A percentile compares a stretch with the other conserved stretches of the same genome.
Conservation (phyloP, 2,888 invertebrate genomes). For the Erebia palarica region DNA sequence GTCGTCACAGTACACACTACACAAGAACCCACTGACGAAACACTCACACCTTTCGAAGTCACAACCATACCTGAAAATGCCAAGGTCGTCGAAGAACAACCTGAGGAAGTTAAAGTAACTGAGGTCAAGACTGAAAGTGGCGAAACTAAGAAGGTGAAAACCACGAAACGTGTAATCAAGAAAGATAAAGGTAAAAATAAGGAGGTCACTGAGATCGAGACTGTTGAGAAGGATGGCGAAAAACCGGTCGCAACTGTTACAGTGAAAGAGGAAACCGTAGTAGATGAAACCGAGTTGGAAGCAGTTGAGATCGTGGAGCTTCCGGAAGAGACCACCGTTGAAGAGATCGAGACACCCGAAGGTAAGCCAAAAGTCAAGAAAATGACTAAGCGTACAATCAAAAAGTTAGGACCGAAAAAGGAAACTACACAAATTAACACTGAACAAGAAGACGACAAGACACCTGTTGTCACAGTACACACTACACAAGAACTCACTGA, state of each 20-base stretch:
- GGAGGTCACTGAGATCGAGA: not conserved
- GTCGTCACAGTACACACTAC: slow-evolving; percentile 10
- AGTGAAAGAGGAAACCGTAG: not conserved
- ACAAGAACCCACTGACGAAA: slow-evolving; percentile 5
- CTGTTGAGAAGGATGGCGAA: not conserved
- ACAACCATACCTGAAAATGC: not conserved
- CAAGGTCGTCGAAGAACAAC: not conserved
- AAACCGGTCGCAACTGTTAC: not conserved
- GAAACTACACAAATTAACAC: slow-evolving; percentile 1
- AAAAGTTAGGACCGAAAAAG: not conserved
- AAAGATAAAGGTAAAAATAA: not conserved
- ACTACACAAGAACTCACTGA: slow-evolving; percentile 2
- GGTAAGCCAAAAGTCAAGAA: slow-evolving; percentile 2
- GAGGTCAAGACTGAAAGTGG: not conserved
- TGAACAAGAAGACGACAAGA: slow-evolving; percentile 1
- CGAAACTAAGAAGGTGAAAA: not conserved
- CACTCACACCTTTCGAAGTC: not conserved
- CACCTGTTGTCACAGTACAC: not conserved
- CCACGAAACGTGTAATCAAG: too few relatives aligned
- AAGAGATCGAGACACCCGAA: not conserved
- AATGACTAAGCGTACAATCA: not conserved
- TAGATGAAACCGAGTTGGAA: not conserved
- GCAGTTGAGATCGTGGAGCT: slow-evolving; percentile 1
- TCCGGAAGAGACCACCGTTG: not conserved
- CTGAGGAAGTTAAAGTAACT: not conserved